Base-by-base conservation (phyloP, 2,888 invertebrate genomes). In the Noctua janthina region DNA sequence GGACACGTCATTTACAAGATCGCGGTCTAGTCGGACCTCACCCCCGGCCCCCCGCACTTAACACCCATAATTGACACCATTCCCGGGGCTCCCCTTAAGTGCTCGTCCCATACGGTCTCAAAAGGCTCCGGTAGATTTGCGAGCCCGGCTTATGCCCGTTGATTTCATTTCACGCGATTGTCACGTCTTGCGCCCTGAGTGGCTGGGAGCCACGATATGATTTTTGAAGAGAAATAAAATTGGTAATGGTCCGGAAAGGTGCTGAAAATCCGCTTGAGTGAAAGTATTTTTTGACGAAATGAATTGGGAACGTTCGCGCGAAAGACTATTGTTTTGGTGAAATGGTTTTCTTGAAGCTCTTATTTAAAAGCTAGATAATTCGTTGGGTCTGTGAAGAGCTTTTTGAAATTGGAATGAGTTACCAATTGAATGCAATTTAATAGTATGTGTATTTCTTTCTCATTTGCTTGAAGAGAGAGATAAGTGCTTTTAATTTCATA, bases 41-140 rank as follows among this genome's bases (percentile, higher is more conserved):
- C 90, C 92, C 92, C 91, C 92, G 93, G 87, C 83, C 90, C 92
- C 92, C 90, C 93, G 93, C 96, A 96, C 96, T 96, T 95, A 96
- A 93, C 95, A 91, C 91, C 95, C 95, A 95, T 97, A 97, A 97
- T 97, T 97, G 97, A 95, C 96, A 96, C 95, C 96, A 95, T 96
- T 96, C 94, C 92, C 92, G 91, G 90, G 92, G 92, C 93, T 88
- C 94, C 94, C 95, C 95, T 94, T 95, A 96, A 96, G 96, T 96
- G 96, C 96, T 95, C 92, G 91, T 92, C 94, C 92, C 92, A 91
- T 90, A 92, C 91, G 92, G 91, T 91, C 93, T 95, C 94, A 94
- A 95, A 95, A 94, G 95, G 92, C 92, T 91, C 91, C 92, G 92
- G 84, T 91, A 95, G 96, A 96, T 96, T 96, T 96, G 95, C 93